Conservation (phyloP, 2,888 invertebrate genomes). For the Heterodera filipjevi region DNA sequence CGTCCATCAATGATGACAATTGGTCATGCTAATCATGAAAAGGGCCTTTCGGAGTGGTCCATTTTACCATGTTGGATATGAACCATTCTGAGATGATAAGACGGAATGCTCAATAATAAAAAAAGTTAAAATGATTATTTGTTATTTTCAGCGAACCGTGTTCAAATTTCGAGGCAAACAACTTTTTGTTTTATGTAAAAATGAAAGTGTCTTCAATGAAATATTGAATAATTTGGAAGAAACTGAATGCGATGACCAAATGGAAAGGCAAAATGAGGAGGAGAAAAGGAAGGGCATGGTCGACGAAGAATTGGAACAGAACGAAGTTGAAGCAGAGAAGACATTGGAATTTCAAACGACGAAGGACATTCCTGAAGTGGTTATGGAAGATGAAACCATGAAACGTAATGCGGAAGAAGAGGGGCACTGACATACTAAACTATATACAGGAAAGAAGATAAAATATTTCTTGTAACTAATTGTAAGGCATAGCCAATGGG, state of each 20-base stretch:
- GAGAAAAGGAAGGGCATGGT: not conserved
- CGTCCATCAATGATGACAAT: conserved; percentile 3
- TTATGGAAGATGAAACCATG: not conserved
- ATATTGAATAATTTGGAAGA: not conserved
- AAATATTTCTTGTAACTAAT: too few relatives aligned
- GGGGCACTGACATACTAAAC: too few relatives aligned
- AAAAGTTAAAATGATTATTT: too few relatives aligned
- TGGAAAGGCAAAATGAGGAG: not conserved
- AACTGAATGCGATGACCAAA: not conserved
- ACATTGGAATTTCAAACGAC: not conserved
- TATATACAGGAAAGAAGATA: too few relatives aligned
- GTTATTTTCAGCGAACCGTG: not conserved
- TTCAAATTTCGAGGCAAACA: not conserved
- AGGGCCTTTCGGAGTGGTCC: not conserved
- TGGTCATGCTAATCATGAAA: conserved; percentile 11
- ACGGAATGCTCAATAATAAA: too few relatives aligned
- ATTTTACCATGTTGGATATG: not conserved
- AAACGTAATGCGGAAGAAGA: not conserved
- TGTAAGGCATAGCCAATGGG: too few relatives aligned
- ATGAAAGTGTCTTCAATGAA: conserved; percentile 22
- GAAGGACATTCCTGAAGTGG: not conserved
- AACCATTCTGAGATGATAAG: not conserved
- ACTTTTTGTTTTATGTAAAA: conserved; percentile 21
- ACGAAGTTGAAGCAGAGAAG: not conserved
- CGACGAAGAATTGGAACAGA: not conserved